Evolutionary conservation across 2,113 vertebrate species (phyloP).

Genomic region (Phycodurus eques): DNA sequence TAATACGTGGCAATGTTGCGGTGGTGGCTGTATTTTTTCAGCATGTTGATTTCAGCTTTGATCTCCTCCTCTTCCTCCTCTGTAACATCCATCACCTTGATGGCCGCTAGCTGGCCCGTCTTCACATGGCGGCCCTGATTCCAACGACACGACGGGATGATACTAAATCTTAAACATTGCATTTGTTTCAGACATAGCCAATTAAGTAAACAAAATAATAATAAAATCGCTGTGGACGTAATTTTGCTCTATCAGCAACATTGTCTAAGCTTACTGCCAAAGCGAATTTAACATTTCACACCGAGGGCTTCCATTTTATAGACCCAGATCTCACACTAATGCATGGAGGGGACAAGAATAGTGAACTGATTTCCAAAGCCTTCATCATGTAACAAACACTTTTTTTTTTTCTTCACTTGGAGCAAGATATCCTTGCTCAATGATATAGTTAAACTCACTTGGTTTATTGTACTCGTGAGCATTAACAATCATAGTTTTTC

Average conservation of each 20-base stretch:
- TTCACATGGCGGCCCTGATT: slow-evolving; percentile 87
- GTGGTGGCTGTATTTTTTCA: slow-evolving; percentile 93
- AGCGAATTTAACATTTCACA: not conserved
- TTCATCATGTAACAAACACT: not conserved
- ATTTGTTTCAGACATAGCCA: not conserved
- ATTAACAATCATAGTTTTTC: not conserved
- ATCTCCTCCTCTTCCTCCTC: slow-evolving; percentile 94
- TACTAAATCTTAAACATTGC: not conserved
- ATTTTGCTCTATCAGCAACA: not conserved
- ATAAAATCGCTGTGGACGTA: not conserved
- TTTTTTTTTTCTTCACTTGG: not conserved
- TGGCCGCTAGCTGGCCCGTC: slow-evolving; percentile 90
- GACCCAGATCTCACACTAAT: not conserved
- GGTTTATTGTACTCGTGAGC: not conserved
- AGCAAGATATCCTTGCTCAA: not conserved
- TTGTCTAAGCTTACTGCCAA: slow-evolving; percentile 19
- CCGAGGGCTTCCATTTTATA: not conserved
- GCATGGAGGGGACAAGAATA: not conserved
- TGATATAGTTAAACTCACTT: not conserved
- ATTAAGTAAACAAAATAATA: not conserved
- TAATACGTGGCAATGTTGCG: slow-evolving; percentile 94
- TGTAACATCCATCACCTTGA: slow-evolving; percentile 94
- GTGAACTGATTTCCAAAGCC: not conserved
- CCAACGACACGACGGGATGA: not conserved
- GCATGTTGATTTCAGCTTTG: slow-evolving; percentile 94